Conservation (phyloP, 2,113 vertebrate genomes). For the Acrocephalus kingi region DNA sequence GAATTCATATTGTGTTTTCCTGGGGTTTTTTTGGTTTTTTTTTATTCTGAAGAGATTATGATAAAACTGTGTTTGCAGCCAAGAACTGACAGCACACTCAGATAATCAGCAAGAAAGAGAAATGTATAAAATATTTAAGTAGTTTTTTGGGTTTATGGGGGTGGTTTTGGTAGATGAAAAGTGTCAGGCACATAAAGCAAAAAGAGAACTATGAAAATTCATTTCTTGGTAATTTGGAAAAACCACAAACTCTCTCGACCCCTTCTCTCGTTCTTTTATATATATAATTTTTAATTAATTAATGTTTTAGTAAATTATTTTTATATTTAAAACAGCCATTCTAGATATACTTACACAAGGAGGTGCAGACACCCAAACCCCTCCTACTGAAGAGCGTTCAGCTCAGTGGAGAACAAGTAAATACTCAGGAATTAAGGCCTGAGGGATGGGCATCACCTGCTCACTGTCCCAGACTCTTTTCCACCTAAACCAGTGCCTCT, state of each 20-base stretch:
- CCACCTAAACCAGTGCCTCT: too few species aligned
- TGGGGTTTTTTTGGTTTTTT: not conserved
- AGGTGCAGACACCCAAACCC: not conserved
- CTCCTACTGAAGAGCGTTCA: accelerated
- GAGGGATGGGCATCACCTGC: not conserved
- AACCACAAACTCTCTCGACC: not conserved
- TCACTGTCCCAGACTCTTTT: not conserved
- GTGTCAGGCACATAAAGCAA: not conserved
- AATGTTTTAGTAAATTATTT: not conserved
- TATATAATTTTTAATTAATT: not conserved
- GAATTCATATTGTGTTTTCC: conserved; percentile 21
- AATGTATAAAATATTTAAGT: not conserved
- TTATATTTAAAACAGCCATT: not conserved
- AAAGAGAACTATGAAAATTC: not conserved
- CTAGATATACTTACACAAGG: not conserved
- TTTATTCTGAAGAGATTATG: conserved; percentile 16
- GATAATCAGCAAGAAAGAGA: conserved; percentile 1
- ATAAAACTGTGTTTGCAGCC: conserved; percentile 23
- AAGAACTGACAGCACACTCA: not conserved
- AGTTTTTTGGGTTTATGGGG: not conserved
- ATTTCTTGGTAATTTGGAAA: not conserved
- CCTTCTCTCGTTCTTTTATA: not conserved
- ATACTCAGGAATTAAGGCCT: not conserved
- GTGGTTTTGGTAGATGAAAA: not conserved
- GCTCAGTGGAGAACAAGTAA: not conserved